Conservation (phyloP, 1,140 invertebrate genomes). For the Ridgeia piscesae region DNA sequence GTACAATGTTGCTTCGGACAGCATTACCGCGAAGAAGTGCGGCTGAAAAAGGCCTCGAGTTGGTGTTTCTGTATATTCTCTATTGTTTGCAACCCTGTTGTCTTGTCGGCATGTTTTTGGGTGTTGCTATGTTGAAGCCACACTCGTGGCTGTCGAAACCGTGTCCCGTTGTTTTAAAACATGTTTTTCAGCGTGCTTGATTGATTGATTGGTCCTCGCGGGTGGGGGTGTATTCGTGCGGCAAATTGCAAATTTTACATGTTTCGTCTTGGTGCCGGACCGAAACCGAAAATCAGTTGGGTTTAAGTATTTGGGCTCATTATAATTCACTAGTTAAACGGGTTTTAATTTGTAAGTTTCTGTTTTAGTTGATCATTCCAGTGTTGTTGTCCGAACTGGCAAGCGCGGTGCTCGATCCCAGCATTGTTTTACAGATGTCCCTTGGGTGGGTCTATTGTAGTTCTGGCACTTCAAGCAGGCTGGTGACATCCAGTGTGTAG, state of each 20-base stretch:
- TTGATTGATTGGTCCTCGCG: background rate
- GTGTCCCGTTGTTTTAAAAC: background rate
- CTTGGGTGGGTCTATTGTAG: background rate
- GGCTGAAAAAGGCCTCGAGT: background rate
- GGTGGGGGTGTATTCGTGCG: background rate
- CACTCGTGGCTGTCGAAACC: background rate
- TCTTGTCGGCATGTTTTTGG: background rate
- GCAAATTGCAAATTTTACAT: background rate
- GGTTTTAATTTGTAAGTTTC: constrained; percentile 1
- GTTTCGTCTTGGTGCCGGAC: background rate
- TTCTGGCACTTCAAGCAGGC: background rate
- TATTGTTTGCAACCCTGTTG: background rate
- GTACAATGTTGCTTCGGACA: background rate
- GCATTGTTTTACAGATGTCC: background rate
- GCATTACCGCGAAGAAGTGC: background rate
- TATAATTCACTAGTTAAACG: background rate
- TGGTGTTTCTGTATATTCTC: background rate
- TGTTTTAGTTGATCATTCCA: constrained; percentile 6
- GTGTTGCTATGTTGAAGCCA: background rate
- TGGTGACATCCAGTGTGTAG: background rate
- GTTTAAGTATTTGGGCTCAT: background rate
- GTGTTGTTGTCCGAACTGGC: background rate
- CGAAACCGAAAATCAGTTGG: background rate
- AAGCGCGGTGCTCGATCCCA: background rate
- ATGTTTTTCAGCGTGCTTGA: background rate